Percentiles rank a stretch among this genome's conserved stretches.
Conservation (phyloP, 2,888 invertebrate genomes). For the Torymus aiolomorphi region DNA sequence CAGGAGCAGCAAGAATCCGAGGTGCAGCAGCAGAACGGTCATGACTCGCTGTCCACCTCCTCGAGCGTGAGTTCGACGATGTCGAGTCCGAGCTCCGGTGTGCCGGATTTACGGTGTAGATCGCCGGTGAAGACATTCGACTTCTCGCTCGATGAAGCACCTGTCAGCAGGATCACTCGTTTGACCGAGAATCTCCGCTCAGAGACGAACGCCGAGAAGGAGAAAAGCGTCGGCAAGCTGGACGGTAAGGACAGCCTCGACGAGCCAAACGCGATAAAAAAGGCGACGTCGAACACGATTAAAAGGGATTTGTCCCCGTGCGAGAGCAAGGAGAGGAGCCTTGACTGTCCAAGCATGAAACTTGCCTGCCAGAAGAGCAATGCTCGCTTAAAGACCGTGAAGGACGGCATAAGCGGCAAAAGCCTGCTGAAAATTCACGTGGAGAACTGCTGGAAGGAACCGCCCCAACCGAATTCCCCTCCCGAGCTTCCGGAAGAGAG, state of each 20-base stretch:
- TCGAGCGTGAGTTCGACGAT: constrained; percentile 49
- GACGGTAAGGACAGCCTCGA: constrained; percentile 7
- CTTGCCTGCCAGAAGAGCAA: constrained; percentile 22
- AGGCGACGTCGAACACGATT: neutral
- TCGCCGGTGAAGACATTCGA: constrained; percentile 66
- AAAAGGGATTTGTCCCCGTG: constrained; percentile 22
- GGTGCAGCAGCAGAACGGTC: constrained; percentile 78
- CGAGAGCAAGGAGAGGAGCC: constrained; percentile 52
- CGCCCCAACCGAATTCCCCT: neutral
- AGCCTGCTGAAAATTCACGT: constrained; percentile 64
- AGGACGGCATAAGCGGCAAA: neutral
- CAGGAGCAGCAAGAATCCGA: constrained; percentile 76
- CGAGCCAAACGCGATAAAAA: neutral
- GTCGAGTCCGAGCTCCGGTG: constrained; percentile 37
- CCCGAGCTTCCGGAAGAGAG: constrained; percentile 3
- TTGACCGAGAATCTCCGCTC: too few relatives aligned
- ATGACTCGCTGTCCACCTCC: constrained; percentile 42
- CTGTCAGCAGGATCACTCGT: too few relatives aligned
- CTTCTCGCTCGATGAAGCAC: constrained; percentile 3
- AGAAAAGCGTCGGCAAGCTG: constrained; percentile 19
- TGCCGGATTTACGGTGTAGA: constrained; percentile 2
- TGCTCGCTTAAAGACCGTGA: neutral
- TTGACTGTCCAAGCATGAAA: constrained; percentile 44
- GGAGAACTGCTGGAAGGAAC: constrained; percentile 63
- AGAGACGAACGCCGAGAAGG: constrained; percentile 33